Evolutionary conservation across 2,113 vertebrate genomes (phyloP).

Genomic region (Microcebus tavaratra): DNA sequence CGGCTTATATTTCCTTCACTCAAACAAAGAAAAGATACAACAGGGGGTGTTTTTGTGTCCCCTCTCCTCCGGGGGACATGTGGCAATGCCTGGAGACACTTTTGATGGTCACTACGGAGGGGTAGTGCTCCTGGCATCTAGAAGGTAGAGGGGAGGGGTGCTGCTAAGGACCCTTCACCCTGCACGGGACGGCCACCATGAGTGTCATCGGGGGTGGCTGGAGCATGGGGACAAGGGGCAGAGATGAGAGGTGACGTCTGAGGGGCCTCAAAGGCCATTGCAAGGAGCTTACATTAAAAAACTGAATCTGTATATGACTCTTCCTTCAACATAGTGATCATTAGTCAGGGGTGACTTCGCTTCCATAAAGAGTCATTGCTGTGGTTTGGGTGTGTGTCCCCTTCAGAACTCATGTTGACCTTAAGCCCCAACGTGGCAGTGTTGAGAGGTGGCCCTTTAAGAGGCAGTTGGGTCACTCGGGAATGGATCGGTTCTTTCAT

Average conservation of each 20-base stretch:
- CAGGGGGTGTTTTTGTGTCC: background rate
- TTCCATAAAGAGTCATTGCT: background rate
- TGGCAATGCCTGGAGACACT: background rate
- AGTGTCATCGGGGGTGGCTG: background rate
- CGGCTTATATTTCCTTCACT: background rate
- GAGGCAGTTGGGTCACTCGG: background rate
- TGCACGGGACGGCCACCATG: background rate
- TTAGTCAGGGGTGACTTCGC: background rate
- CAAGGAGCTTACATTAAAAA: background rate
- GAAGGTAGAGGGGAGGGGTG: background rate
- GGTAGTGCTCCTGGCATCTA: background rate
- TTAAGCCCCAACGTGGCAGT: background rate
- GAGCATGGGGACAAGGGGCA: background rate
- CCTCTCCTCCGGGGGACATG: background rate
- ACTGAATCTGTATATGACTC: background rate
- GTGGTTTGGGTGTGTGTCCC: background rate
- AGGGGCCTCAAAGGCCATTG: background rate
- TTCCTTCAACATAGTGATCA: background rate
- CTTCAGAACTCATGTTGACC: background rate
- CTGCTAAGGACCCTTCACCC: background rate
- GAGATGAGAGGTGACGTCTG: background rate
- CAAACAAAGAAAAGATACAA: background rate
- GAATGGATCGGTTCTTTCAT: background rate
- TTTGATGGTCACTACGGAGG: background rate
- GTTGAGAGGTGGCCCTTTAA: background rate